Base-by-base conservation (phyloP, 2,888 invertebrate species). In the Tenthredo scrophulariae region DNA sequence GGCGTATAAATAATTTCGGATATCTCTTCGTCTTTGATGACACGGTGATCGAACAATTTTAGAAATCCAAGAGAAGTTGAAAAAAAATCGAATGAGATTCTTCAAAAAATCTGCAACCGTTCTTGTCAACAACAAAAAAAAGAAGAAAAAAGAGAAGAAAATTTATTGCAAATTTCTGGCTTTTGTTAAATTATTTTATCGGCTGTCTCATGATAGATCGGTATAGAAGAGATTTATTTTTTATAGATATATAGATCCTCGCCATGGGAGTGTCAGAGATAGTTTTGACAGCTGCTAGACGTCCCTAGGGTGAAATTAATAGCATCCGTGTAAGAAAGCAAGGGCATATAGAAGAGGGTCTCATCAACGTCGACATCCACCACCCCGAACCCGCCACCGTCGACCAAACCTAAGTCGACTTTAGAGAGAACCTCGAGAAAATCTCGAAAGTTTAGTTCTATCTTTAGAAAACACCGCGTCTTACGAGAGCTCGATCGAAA, bases 401-500 rank as follows among this genome's bases (percentile, higher is more conserved):
- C 46, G 46, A 79, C 22, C 54, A 43, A 79, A 13, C 58, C 58
- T 58, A 10, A 50, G 62, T 13, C 58, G 80, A 80, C 80, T 58
- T 62, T 37, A 26, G 80, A 85, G 22, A 40, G 80, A 85, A 58
- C 86, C 85, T 84, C 65, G 85, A 82, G 86, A 85, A 87, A 87
- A 87, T 86, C 86, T 87, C 86, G 86, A 86, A 86, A 85, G 86
- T 85, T 86, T 82, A 67, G 79, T 72, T 88, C 91, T 91, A 91
- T 91, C 89, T 91, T 91, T 91, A 91, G 91, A 87, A 87, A 86
- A 86, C 54, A 85, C 72, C 82, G 70, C 86, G 89, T 88, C 90
- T 89, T 88, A 87, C 89, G 89, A 88, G 90, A 90, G 89, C 89
- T 90, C 90, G 90, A 89, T 90, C 91, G 86, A 91, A 93, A 93